Base-by-base conservation (phyloP, 2,113 vertebrate genomes). In the Sinocyclocheilus anshuiensis region DNA sequence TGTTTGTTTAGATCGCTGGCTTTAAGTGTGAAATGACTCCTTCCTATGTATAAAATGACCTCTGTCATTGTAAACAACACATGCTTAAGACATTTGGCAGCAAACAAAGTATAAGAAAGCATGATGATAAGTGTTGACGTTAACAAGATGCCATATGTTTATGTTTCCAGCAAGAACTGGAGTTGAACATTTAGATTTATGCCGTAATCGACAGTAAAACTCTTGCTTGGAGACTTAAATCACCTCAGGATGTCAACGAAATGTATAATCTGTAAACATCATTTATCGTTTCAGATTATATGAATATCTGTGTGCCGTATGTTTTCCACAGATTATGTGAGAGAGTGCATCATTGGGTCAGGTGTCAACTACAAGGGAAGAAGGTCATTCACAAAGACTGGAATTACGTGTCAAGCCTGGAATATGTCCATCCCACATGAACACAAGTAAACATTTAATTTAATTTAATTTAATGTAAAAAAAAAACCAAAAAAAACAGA, bases 341-440 rank as follows among this genome's bases (percentile, higher is more conserved):
- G 95, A 88, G 97, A 99, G 86, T 99, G 98, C 90, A 97, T 98
- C 79, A 91, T 95, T 1, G 96, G 96, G 86, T 96, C 96, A 93
- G 97, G 97, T 87, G 94, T 96, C 88, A 96, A 94, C 90, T 99
- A 99, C 90, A 97, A 96, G 91, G 98, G 98, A 85, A 97, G 94
- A 0, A 95, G 95, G 83, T 97, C 96, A 59, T 93, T 97, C 91
- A 99, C 97, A 1, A 98, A 94, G 93, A 97, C 95, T 65, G 98
- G 97, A 89, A 96, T 97, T 85, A 95, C 94, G 67, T 99, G 98
- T 91, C 98, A 99, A 89, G 94, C 96, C 11, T 99, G 98, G 98
- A 95, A 94, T 91, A 97, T 97, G 84, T 97, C 96, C 92, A 97
- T 96, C 89, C 98, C 98, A 88, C 97, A 99, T 20, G 97, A 98